These are phyloP conservation scores for Pocillopora verrucosa DNA, from an alignment of 64 coral and sea anemone species.

Conservation along the genomic window DNA sequence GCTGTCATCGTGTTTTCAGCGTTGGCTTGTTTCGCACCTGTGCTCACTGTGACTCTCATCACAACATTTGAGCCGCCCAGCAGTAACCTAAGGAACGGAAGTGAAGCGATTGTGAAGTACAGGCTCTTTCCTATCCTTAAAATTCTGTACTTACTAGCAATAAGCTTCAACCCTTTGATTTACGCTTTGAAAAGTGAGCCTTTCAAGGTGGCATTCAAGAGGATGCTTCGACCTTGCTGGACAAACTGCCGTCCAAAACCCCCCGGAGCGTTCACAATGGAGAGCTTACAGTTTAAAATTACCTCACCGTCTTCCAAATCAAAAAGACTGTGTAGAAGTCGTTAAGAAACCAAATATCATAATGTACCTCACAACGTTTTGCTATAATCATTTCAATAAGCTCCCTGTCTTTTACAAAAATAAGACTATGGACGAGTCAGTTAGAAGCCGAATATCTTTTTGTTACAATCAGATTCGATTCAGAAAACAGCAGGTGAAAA, in stretches of 20 bases:
- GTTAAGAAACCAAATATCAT: too few species aligned
- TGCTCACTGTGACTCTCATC: neutral
- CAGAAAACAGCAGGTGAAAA: too few species aligned
- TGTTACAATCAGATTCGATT: too few species aligned
- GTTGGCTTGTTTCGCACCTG: constrained; percentile 20
- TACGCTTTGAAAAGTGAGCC: constrained; percentile 42
- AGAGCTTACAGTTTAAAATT: too few species aligned
- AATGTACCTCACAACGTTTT: too few species aligned
- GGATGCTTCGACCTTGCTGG: neutral
- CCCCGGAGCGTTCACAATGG: neutral
- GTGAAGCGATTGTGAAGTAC: constrained; percentile 3
- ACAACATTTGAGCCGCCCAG: constrained; percentile 8
- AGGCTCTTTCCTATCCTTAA: constrained; percentile 25
- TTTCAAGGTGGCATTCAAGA: constrained; percentile 7
- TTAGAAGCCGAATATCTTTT: too few species aligned
- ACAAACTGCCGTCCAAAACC: neutral
- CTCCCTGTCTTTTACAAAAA: too few species aligned
- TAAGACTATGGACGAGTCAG: too few species aligned
- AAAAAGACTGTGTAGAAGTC: too few species aligned
- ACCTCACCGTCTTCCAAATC: too few species aligned
- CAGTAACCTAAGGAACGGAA: neutral
- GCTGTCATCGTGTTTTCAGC: constrained; percentile 22
- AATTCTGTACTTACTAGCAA: constrained; percentile 10
- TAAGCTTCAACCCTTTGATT: constrained; percentile 20
- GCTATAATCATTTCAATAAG: too few species aligned